These are phyloP conservation scores for Sterrhoptilus dennistouni DNA, from an alignment of 2,113 vertebrate genomes.

Conservation along the genomic window DNA sequence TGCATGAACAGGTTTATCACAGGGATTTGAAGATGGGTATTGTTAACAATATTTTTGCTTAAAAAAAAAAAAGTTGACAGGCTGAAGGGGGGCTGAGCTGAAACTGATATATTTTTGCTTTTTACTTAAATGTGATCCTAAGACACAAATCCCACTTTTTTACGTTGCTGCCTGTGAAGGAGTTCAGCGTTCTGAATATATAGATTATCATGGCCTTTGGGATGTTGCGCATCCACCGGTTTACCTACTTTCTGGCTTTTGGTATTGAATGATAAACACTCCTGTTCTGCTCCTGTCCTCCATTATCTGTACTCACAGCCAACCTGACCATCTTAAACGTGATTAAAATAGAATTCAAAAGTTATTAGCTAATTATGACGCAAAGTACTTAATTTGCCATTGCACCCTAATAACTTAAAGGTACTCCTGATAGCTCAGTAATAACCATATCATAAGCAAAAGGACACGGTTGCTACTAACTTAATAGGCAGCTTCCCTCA, in stretches of 20 bases:
- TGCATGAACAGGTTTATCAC: not conserved
- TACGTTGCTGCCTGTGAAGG: not conserved
- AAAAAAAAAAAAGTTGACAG: not conserved
- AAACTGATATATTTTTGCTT: not conserved
- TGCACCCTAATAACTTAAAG: constrained; percentile 59
- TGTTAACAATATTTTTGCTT: not conserved
- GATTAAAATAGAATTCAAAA: constrained; percentile 50
- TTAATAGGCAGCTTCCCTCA: constrained; percentile 66
- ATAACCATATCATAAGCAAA: constrained; percentile 59
- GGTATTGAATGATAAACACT: constrained; percentile 3
- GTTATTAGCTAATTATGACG: constrained; percentile 61
- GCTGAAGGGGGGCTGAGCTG: not conserved
- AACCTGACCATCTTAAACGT: constrained; percentile 55
- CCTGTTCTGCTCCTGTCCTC: not conserved
- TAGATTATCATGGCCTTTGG: constrained; percentile 19
- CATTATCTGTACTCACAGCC: constrained; percentile 40
- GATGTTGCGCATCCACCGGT: not conserved
- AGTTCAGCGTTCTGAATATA: not conserved
- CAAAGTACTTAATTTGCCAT: constrained; percentile 66
- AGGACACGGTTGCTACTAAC: constrained; percentile 54
- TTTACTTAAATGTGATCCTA: not conserved
- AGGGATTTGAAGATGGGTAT: not conserved
- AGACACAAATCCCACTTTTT: not conserved
- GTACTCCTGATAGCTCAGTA: constrained; percentile 57
- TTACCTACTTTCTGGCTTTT: constrained; percentile 36